Evolutionary conservation across 2,797 vertebrate species (phyloP).

Genomic region (Pelodytes ibericus): DNA sequence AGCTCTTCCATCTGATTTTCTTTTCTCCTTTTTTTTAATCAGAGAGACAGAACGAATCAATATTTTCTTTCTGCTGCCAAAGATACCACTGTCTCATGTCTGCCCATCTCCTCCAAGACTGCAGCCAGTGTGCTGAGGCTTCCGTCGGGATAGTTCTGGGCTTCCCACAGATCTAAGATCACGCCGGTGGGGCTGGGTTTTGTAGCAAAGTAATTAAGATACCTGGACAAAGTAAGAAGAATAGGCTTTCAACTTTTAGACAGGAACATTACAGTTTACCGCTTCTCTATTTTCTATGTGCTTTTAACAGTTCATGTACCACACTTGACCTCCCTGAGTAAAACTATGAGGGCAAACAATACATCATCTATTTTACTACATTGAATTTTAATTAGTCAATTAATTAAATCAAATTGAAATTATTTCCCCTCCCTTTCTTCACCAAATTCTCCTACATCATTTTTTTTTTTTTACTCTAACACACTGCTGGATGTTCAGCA

Average conservation of each 20-base stretch:
- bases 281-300: too few species aligned
- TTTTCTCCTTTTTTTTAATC: slow-evolving; percentile 44
- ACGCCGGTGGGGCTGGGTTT: slow-evolving; percentile 97
- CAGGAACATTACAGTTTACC: not conserved
- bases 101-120: slow-evolving; percentile 97
- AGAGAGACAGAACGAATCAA: slow-evolving; percentile 67
- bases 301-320: too few species aligned
- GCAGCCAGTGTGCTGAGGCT: slow-evolving; percentile 92
- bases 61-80: slow-evolving; percentile 82
- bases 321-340: too few species aligned
- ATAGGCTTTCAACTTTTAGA: not conserved
- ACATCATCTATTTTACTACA: too few species aligned
- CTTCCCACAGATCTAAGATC: slow-evolving; percentile 97
- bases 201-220: slow-evolving; percentile 98
- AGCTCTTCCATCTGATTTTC: slow-evolving; percentile 54
- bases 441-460: too few species aligned
- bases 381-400: too few species aligned
- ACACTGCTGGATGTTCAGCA: too few species aligned
- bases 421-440: too few species aligned
- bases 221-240: slow-evolving; percentile 73
- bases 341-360: too few species aligned
- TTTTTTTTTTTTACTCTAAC: too few species aligned
- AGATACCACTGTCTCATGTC: slow-evolving; percentile 88
- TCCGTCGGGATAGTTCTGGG: slow-evolving; percentile 95
- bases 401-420: too few species aligned